Base-by-base conservation (phyloP, 1,140 invertebrate species). In the Akabosia matsudoensis region DNA sequence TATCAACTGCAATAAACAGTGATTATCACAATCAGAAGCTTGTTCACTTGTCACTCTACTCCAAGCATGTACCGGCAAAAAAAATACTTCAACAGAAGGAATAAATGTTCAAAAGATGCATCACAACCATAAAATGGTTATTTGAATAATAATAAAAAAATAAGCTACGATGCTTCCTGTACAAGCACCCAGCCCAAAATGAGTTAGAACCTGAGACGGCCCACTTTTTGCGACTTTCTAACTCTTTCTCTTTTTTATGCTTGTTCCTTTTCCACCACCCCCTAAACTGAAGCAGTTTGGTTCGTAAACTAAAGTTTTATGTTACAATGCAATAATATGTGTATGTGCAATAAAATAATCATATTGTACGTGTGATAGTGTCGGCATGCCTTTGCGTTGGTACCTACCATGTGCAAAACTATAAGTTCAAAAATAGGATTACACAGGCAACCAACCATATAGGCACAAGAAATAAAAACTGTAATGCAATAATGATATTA, bases 221-320 rank as follows among this genome's bases (percentile, higher is more conserved):
- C 75, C 75, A 76, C 75, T 76, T 76, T 72, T 76, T 76, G 75
- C 75, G 75, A 76, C 75, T 76, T 76, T 76, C 75, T 76, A 76
- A 72, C 75, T 70, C 67, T 75, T 70, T 70, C 74, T 75, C 74
- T 70, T 61, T 75, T 75, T 51, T n/a, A n/a, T n/a, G n/a, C 70
- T 51, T 45, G 37, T 51, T 70, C 52, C 37, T 56, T 34, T 67
- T 33, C 52, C 31, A 33, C 10, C 51, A 54, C 26, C 1, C 28
- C 33, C 22, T 28, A 54, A 56, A 18, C 28, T 31, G 56, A 54
- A 30, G 34, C 51, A 28, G 30, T 31, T 33, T 54, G 26, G 28
- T 56, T 14, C 52, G 73, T 34, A 22, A 22, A 30, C 26, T 56
- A 74, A 24, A 61, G 73, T 45, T 45, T 45, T 45, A n/a, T n/a